A percentile compares a stretch with the other conserved stretches of the same genome.
Conservation (phyloP, 2,888 invertebrate genomes). For the Trileptium ribeirensis region DNA sequence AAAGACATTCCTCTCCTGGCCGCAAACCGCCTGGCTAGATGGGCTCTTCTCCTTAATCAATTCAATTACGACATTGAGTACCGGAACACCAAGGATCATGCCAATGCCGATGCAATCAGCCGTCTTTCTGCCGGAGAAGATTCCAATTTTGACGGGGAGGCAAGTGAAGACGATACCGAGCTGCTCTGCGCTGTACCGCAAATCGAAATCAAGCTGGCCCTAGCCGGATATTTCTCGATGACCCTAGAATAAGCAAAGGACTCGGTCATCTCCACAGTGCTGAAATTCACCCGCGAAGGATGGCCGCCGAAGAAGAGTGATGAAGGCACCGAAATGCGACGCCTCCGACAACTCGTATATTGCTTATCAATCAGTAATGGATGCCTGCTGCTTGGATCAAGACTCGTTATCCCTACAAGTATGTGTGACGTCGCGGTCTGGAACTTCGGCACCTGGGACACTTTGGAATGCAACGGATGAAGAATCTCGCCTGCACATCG, state of each 20-base stretch:
- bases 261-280: neutral
- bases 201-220: neutral
- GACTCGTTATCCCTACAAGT: neutral
- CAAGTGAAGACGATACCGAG: slow-evolving; percentile 20
- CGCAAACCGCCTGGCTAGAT: slow-evolving; percentile 28
- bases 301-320: slow-evolving; percentile 7
- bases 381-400: slow-evolving; percentile 31
- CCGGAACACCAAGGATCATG: slow-evolving; percentile 22
- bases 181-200: neutral
- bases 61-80: slow-evolving; percentile 12
- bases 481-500: too few species aligned
- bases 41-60: slow-evolving; percentile 25
- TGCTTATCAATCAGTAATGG: slow-evolving; percentile 25
- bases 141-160: slow-evolving; percentile 22
- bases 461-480: too few species aligned
- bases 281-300: slow-evolving; percentile 3
- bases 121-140: slow-evolving; percentile 20
- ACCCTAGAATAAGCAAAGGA: neutral
- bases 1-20: slow-evolving; percentile 27
- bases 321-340: neutral
- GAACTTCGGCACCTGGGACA: too few species aligned
- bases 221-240: neutral
- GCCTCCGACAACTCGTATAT: neutral
- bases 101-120: slow-evolving; percentile 34
- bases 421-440: neutral